Conservation (phyloP, 2,888 invertebrate genomes). For the Tryphoninae sp. region DNA sequence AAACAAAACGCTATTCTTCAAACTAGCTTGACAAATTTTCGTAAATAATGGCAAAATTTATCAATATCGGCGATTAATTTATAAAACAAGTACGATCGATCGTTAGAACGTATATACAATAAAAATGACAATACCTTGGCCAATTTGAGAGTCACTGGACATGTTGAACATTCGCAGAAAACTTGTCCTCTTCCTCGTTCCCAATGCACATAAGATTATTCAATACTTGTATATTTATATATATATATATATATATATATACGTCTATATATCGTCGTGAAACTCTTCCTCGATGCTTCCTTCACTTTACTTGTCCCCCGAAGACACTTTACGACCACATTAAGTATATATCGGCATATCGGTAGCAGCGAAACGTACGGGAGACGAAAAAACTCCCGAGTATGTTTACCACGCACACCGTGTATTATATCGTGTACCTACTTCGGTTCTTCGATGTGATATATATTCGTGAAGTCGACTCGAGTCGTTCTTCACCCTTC, state of each 20-base stretch:
- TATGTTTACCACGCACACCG: not conserved
- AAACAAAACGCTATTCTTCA: not conserved
- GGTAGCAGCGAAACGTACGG: constrained; percentile 39
- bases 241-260: constrained; percentile 11
- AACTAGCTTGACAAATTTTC: too few relatives aligned
- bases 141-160: constrained; percentile 54
- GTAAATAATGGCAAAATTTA: too few relatives aligned
- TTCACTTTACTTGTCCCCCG: constrained; percentile 46
- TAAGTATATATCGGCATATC: constrained; percentile 50
- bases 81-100: too few relatives aligned
- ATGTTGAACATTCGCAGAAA: constrained; percentile 36
- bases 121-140: constrained; percentile 40
- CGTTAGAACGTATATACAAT: too few relatives aligned
- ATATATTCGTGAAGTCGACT: constrained; percentile 22
- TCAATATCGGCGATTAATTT: too few relatives aligned
- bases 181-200: constrained; percentile 22
- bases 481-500: not conserved
- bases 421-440: constrained; percentile 3
- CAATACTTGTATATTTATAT: constrained; percentile 15
- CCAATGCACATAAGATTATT: constrained; percentile 26
- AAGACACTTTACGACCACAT: constrained; percentile 60
- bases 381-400: not conserved
- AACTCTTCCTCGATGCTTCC: constrained; percentile 24
- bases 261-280: constrained; percentile 7
- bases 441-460: constrained; percentile 5